Percentiles rank a stretch among this genome's conserved stretches.
phyloP scores from a whole-genome alignment of 2,797 vertebrate genomes.

The Semotilus atromaculatus region DNA sequence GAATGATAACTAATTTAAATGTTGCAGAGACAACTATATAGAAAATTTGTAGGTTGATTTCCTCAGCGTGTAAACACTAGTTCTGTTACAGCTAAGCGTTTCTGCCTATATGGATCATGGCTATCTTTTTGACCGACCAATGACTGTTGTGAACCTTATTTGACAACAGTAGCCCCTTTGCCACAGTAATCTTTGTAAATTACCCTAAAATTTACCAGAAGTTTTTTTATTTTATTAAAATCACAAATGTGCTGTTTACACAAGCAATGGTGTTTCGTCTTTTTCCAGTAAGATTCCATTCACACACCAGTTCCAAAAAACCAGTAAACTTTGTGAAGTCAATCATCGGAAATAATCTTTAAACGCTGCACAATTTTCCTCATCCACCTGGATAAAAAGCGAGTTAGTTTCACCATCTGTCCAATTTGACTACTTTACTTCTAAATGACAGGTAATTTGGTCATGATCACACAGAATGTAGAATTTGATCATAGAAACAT shows the following conservation, averaged over 20 bases:
- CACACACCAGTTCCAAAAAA: background rate
- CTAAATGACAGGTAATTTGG: no score
- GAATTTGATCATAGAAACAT: no score
- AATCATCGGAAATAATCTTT: no score
- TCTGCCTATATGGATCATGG: background rate
- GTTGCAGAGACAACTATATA: background rate
- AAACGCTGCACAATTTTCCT: no score
- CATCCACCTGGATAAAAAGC: no score
- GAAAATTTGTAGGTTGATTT: background rate
- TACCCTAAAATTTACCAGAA: background rate
- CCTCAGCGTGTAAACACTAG: background rate
- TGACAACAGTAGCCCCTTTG: background rate
- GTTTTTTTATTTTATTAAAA: background rate
- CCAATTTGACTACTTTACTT: no score
- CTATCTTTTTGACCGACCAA: background rate
- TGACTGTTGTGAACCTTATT: background rate
- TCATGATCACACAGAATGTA: no score
- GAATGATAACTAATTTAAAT: background rate
- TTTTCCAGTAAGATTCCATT: background rate
- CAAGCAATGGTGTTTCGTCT: background rate
- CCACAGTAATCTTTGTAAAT: background rate
- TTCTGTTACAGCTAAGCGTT: background rate
- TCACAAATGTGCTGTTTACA: background rate
- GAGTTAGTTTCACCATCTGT: no score
- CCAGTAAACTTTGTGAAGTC: background rate